Base-by-base conservation (phyloP, 2,113 vertebrate species). In the Labeo rohita region DNA sequence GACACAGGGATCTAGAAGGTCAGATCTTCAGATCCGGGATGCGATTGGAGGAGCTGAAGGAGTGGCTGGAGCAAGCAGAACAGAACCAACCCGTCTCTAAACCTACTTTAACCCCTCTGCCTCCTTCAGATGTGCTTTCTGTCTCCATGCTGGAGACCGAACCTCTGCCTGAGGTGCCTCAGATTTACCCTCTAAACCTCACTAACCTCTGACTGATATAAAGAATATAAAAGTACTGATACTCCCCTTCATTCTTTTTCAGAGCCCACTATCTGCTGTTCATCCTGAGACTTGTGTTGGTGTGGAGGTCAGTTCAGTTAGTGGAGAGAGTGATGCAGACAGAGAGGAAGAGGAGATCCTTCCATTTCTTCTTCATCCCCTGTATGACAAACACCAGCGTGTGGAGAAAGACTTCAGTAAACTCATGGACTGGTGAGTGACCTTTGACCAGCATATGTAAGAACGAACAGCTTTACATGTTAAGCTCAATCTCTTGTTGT, bases 1-100 rank as follows among this genome's bases (percentile, higher is more conserved):
- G 23, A 91, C 50, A 84, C 92, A 99, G 98, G 74, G 90, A 94
- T 6, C 89, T 99, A 77, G 98, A 97, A 91, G 94, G 95, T 13
- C 91, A 94, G 84, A 96, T 99, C 82, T 96, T 96, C 89, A 94
- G 90, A 65, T 94, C 97, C 86, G 96, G 95, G 11, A 90, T 95
- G 84, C 89, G 36, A 16, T 83, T 97, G 90, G 98, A 98, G 2
- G 95, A 96, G 75, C 90, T 99, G 81, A 97, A 94, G 91, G 97
- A 97, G 76, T 89, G 45, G 78, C 61, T 95, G 79, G 94, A 95
- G 4, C 90, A 89, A 8, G 56, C 81, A 3, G 18, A 3, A 4
- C 80, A 73, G 76, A 79, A 21, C 4, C 90, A 83, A 78, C 52
- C 16, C 3, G 49, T 10, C 0, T 68, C 70, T 0, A 43, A 78